Conservation (phyloP, 1,140 invertebrate species). For the honey bee (Apis mellifera) region DNA sequence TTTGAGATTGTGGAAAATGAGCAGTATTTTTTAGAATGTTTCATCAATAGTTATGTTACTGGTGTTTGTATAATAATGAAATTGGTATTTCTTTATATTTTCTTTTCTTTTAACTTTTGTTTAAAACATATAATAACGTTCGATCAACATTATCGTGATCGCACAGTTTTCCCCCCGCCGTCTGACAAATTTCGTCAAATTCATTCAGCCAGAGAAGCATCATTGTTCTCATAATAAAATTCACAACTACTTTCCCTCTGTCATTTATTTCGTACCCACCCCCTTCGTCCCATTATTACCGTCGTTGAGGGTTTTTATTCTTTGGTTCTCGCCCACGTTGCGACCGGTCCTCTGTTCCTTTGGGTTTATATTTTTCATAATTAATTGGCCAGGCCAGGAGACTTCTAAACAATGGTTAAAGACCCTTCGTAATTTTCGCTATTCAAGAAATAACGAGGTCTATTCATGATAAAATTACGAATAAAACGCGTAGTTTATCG, state of each 20-base stretch:
- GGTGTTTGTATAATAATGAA: too few relatives aligned
- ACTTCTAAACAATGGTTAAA: constrained; percentile 32
- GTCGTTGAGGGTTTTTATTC: constrained; percentile 44
- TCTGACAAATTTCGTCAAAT: constrained; percentile 38
- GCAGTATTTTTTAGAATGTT: too few relatives aligned
- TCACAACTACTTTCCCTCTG: constrained; percentile 37
- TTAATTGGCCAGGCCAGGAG: constrained; percentile 31
- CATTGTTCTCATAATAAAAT: constrained; percentile 51
- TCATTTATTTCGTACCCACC: constrained; percentile 27
- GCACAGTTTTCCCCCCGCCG: too few relatives aligned
- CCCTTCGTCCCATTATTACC: constrained; percentile 36
- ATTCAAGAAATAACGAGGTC: constrained; percentile 22
- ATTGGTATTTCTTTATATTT: too few relatives aligned
- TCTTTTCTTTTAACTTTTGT: too few relatives aligned
- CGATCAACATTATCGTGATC: constrained; percentile 8
- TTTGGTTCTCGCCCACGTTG: constrained; percentile 28
- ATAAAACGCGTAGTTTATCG: background rate
- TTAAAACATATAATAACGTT: too few relatives aligned
- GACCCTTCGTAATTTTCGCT: constrained; percentile 9
- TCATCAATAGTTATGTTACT: too few relatives aligned
- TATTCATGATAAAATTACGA: background rate
- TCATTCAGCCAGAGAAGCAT: constrained; percentile 9
- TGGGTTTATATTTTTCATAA: constrained; percentile 38
- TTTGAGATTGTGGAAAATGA: too few relatives aligned
- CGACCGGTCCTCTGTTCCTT: background rate